These are phyloP conservation scores for Brenthis daphne DNA, from an alignment of 2,888 invertebrate genomes.

Conservation along the genomic window DNA sequence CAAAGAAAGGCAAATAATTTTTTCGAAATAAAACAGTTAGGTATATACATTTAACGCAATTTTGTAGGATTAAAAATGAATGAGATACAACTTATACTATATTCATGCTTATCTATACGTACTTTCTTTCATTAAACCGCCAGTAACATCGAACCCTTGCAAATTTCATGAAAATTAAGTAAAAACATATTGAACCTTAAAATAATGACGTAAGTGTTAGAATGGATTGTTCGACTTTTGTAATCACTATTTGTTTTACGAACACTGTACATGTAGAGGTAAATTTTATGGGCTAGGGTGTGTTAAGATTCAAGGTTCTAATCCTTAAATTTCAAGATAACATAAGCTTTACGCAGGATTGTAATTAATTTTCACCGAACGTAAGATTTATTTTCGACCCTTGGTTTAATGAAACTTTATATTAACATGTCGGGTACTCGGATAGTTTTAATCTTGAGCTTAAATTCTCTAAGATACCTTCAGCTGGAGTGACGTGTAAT, in stretches of 20 bases:
- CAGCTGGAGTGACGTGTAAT: conserved; percentile 5
- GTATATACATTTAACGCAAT: not conserved
- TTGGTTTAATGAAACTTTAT: conserved; percentile 33
- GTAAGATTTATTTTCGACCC: conserved; percentile 41
- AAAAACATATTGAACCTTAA: conserved; percentile 8
- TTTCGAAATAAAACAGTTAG: not conserved
- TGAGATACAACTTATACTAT: not conserved
- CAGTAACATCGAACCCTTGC: conserved; percentile 13
- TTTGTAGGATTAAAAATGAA: not conserved
- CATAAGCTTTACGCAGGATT: conserved; percentile 36
- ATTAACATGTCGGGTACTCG: conserved; percentile 22
- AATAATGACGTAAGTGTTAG: not conserved
- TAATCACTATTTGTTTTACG: conserved; percentile 18
- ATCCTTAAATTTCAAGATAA: conserved; percentile 42
- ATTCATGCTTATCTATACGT: not conserved
- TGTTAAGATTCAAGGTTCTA: conserved; percentile 23
- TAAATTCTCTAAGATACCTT: conserved; percentile 8
- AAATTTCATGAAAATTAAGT: not conserved
- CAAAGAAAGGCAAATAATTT: too few relatives aligned
- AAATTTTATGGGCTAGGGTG: conserved; percentile 32
- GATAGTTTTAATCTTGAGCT: conserved; percentile 34
- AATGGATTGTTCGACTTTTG: conserved; percentile 10
- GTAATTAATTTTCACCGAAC: conserved; percentile 43
- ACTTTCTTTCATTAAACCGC: conserved; percentile 27
- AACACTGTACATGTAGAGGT: conserved; percentile 20